A percentile compares a stretch with the other conserved stretches of the same genome.
These are phyloP conservation scores for Periphyllus acericola DNA, from an alignment of 2,888 invertebrate genomes.

Conservation along the genomic window DNA sequence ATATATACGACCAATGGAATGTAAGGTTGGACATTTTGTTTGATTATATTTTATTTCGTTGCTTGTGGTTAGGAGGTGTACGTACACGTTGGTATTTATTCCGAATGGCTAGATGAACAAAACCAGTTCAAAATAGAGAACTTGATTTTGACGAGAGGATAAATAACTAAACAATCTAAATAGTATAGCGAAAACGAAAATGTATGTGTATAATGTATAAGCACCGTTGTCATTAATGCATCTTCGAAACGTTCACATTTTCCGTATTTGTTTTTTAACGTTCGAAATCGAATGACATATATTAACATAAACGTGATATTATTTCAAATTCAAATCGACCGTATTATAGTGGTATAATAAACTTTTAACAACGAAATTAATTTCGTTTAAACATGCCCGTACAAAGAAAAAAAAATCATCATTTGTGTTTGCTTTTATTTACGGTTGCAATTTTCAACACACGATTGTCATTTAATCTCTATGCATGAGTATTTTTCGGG, in stretches of 20 bases:
- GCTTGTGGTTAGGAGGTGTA: conserved; percentile 43
- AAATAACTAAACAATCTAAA: conserved; percentile 24
- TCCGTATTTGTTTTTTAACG: not conserved
- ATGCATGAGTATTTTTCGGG: not conserved
- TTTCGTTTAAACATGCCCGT: not conserved
- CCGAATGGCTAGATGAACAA: conserved; percentile 42
- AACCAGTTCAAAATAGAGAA: conserved; percentile 57
- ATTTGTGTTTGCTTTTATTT: not conserved
- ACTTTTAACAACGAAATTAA: not conserved
- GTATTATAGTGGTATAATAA: not conserved
- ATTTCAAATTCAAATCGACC: not conserved
- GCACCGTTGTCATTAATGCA: conserved; percentile 9
- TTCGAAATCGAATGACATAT: not conserved
- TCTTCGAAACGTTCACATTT: not conserved
- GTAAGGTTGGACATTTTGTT: conserved; percentile 45
- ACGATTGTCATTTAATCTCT: not conserved
- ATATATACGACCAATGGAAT: conserved; percentile 40
- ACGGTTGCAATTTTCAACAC: not conserved
- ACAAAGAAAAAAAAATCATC: not conserved
- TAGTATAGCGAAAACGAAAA: not conserved
- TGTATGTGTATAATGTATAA: not conserved
- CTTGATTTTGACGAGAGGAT: conserved; percentile 24
- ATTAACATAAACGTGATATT: conserved; percentile 22
- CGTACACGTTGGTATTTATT: conserved; percentile 48
- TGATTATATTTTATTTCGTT: conserved; percentile 49